phyloP scores from a whole-genome alignment of 1,140 invertebrate genomes.

The Trinorchestia longiramus region DNA sequence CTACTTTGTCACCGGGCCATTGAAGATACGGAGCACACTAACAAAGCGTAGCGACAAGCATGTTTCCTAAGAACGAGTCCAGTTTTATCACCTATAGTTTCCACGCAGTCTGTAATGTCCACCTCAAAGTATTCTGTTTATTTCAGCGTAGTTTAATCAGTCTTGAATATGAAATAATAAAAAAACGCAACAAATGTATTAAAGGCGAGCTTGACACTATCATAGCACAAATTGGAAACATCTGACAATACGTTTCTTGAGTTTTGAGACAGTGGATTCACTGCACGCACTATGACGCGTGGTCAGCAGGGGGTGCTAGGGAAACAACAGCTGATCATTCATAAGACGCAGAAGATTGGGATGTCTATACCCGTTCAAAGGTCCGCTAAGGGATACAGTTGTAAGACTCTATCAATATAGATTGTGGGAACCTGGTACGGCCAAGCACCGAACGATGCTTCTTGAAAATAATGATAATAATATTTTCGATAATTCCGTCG shows the following conservation, averaged over 20 bases:
- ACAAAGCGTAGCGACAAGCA: not conserved
- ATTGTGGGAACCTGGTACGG: slow-evolving; percentile 14
- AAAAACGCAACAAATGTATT: not conserved
- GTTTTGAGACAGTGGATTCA: not conserved
- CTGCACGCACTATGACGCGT: not conserved
- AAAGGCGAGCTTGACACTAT: not conserved
- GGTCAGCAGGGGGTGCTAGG: not conserved
- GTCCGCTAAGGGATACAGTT: not conserved
- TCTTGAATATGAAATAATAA: not conserved
- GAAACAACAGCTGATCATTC: not conserved
- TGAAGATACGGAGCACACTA: not conserved
- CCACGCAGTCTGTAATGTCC: not conserved
- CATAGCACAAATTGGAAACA: not conserved
- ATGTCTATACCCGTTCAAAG: not conserved
- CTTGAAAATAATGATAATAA: not conserved
- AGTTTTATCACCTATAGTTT: not conserved
- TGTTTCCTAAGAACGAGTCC: not conserved
- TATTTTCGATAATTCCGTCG: no score
- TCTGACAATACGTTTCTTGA: not conserved
- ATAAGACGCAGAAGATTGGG: not conserved
- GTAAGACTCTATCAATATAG: not conserved
- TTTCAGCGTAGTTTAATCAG: not conserved
- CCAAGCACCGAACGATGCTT: not conserved
- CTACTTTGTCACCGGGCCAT: not conserved
- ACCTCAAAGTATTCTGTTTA: not conserved